A percentile compares a stretch with the other conserved stretches of the same genome.
Conservation (phyloP, 2,797 vertebrate species). For the Sarcoramphus papa region DNA sequence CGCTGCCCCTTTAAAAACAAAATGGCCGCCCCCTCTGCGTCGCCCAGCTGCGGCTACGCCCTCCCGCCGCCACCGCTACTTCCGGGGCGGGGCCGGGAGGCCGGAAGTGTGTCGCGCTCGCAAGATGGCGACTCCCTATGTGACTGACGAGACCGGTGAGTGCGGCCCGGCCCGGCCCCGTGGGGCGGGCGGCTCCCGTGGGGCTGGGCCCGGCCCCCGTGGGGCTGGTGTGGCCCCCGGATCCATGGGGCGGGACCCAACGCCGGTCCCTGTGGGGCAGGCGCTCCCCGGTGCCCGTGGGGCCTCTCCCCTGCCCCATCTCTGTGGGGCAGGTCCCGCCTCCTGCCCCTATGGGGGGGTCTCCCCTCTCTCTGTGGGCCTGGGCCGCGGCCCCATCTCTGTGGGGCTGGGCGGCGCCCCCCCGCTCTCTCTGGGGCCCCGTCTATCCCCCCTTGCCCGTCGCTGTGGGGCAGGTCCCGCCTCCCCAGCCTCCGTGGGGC, state of each 20-base stretch:
- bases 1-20: slow-evolving; percentile 50
- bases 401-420: too few species aligned
- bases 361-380: neutral
- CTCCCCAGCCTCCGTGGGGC: neutral
- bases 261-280: neutral
- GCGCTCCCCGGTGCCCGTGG: too few species aligned
- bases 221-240: neutral
- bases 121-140: slow-evolving; percentile 98
- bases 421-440: neutral
- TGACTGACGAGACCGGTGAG: slow-evolving; percentile 92
- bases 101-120: slow-evolving; percentile 73
- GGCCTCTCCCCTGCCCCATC: neutral
- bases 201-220: neutral
- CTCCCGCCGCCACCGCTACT: neutral
- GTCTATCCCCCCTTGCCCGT: neutral
- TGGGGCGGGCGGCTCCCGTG: neutral
- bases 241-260: neutral
- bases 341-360: neutral
- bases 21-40: slow-evolving; percentile 25
- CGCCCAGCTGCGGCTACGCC: neutral
- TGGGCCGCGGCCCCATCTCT: neutral
- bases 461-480: neutral
- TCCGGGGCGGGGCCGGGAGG: slow-evolving; percentile 58
- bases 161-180: neutral
- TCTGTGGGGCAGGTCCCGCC: neutral